Conservation (phyloP, 1,140 invertebrate species). For the Aphelenchoides fujianensis region DNA sequence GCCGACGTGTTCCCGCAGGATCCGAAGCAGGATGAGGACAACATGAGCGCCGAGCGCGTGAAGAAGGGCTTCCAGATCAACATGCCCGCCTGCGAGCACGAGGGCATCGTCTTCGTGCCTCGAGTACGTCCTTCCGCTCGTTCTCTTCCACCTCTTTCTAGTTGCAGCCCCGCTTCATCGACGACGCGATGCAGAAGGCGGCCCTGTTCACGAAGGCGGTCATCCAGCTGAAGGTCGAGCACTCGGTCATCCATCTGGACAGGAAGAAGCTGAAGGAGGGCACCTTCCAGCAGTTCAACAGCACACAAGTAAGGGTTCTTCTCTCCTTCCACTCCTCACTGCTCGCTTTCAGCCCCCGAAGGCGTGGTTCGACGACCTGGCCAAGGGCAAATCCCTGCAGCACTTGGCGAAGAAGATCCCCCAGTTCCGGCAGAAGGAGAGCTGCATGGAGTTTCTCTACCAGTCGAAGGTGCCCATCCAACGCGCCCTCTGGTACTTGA, state of each 20-base stretch:
- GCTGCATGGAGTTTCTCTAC: conserved; percentile 44
- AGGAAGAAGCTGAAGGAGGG: conserved; percentile 45
- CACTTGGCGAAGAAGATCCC: conserved; percentile 37
- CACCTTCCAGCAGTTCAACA: conserved; percentile 31
- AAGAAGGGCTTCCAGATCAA: conserved; percentile 28
- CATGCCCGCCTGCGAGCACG: conserved; percentile 37
- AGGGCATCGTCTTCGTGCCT: conserved; percentile 32
- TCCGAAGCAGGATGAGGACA: conserved; percentile 47
- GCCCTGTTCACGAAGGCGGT: conserved; percentile 30
- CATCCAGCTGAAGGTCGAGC: conserved; percentile 40
- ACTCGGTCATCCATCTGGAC: conserved; percentile 33
- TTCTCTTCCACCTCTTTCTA: conserved; percentile 11
- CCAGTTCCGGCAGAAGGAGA: conserved; percentile 33
- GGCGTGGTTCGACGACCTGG: conserved; percentile 39
- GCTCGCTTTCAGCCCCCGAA: conserved; percentile 2
- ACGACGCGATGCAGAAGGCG: conserved; percentile 27
- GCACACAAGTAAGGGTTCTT: conserved; percentile 14
- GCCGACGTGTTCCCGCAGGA: conserved; percentile 49
- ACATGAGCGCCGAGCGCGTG: conserved; percentile 35
- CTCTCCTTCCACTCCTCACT: background rate
- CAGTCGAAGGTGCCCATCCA: conserved; percentile 41
- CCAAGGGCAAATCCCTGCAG: conserved; percentile 34
- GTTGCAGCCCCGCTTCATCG: conserved; percentile 30
- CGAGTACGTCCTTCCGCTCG: conserved; percentile 24
- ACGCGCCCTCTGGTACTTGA: conserved; percentile 42